Conservation (phyloP, 2,888 invertebrate species). For the Siphlonurus alternatus region DNA sequence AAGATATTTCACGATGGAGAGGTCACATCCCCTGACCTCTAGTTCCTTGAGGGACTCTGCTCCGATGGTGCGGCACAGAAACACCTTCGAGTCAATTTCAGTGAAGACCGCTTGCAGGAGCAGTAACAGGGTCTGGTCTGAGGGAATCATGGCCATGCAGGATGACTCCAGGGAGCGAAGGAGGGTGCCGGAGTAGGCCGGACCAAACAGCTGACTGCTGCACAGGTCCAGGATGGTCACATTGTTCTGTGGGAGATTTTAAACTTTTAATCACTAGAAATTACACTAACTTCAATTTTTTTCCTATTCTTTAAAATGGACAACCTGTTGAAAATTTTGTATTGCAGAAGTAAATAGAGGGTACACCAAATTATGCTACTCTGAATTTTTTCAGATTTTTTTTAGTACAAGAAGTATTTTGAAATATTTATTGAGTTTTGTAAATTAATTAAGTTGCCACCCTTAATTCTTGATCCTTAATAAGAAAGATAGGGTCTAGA, state of each 20-base stretch:
- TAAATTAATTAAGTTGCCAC: too few species aligned
- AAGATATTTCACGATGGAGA: slow-evolving; percentile 14
- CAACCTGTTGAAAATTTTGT: too few species aligned
- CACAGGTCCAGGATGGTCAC: slow-evolving; percentile 18
- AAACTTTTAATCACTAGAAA: too few species aligned
- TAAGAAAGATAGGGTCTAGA: too few species aligned
- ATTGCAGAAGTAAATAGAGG: too few species aligned
- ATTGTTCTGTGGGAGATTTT: slow-evolving; percentile 17
- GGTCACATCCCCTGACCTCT: slow-evolving; percentile 14
- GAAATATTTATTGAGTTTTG: too few species aligned
- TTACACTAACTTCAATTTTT: too few species aligned
- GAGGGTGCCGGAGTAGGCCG: slow-evolving; percentile 17
- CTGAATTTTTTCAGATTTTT: too few species aligned
- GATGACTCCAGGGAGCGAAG: slow-evolving; percentile 10
- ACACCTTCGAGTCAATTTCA: slow-evolving; percentile 17
- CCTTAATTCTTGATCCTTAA: too few species aligned
- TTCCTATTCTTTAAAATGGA: too few species aligned
- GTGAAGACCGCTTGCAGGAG: slow-evolving; percentile 16
- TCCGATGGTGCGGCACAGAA: slow-evolving; percentile 11
- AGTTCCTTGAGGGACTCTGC: slow-evolving; percentile 8
- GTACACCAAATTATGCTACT: too few species aligned
- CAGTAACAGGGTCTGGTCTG: slow-evolving; percentile 16
- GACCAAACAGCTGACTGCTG: slow-evolving; percentile 17
- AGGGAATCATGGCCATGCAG: slow-evolving; percentile 7
- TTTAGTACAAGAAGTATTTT: too few species aligned